Percentiles rank a stretch among this genome's conserved stretches.
Evolutionary conservation across 2,888 invertebrate genomes (phyloP).

Genomic region (Liposcelis brunnea): DNA sequence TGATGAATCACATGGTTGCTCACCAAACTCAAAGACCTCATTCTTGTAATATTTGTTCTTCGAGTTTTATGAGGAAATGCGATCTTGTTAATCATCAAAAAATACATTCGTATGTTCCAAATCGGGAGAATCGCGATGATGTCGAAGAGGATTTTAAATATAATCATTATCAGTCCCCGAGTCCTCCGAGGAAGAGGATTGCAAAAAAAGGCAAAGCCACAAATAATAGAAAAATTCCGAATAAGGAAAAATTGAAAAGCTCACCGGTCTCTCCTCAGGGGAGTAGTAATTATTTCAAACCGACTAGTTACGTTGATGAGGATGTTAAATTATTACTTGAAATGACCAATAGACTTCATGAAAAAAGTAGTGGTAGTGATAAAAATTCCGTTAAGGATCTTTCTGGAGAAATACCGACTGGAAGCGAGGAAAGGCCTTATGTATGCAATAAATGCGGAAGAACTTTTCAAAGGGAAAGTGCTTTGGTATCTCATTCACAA

Average conservation of each 20-base stretch:
- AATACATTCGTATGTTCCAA: constrained; percentile 48
- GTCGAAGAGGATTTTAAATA: background rate
- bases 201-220: too few species aligned
- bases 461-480: constrained; percentile 66
- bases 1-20: constrained; percentile 75
- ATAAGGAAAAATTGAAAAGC: too few species aligned
- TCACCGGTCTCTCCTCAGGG: too few species aligned
- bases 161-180: too few species aligned
- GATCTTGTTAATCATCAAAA: constrained; percentile 72
- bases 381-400: background rate
- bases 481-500: constrained; percentile 47
- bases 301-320: constrained; percentile 28
- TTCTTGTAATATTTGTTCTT: constrained; percentile 49
- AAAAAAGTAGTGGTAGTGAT: background rate
- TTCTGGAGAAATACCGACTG: constrained; percentile 11
- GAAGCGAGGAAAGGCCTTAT: constrained; percentile 41
- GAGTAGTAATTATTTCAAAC: background rate
- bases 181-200: too few species aligned
- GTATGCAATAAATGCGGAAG: constrained; percentile 62
- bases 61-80: constrained; percentile 35
- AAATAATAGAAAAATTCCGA: too few species aligned
- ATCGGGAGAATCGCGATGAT: constrained; percentile 3
- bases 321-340: constrained; percentile 31
- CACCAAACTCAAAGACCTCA: constrained; percentile 72
- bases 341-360: constrained; percentile 23